These are phyloP conservation scores for Calliscelio sp. DNA, from an alignment of 2,888 invertebrate genomes.

Conservation along the genomic window DNA sequence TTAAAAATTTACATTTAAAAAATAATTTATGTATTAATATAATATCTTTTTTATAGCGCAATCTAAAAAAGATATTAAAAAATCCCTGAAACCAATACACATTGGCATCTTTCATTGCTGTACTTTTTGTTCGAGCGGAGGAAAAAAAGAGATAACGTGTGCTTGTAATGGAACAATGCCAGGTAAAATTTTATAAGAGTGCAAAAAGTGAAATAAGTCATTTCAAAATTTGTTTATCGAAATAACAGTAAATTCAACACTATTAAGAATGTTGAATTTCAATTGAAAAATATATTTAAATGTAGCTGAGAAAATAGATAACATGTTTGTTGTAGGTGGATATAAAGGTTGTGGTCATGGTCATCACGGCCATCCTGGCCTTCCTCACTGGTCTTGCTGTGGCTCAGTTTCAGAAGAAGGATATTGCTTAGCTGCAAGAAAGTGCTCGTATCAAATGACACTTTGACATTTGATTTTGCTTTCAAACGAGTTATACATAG, in stretches of 20 bases:
- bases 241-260: no score
- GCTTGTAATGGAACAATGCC: conserved; percentile 92
- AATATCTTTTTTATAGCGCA: no score
- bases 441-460: conserved; percentile 77
- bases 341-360: conserved; percentile 92
- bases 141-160: conserved; percentile 89
- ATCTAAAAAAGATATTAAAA: conserved; percentile 34
- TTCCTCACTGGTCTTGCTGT: conserved; percentile 94
- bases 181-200: no score
- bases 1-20: no score
- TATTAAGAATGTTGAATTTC: no score
- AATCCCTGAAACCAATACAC: conserved; percentile 86
- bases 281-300: neutral
- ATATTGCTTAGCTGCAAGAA: conserved; percentile 77
- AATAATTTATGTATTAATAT: no score
- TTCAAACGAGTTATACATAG: conserved; percentile 13
- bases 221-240: no score
- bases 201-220: no score
- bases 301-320: no score
- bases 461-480: conserved; percentile 70
- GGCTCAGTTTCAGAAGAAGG: conserved; percentile 86
- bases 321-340: conserved; percentile 80
- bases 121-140: conserved; percentile 93
- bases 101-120: conserved; percentile 93
- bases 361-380: conserved; percentile 92